Evolutionary conservation across 2,888 invertebrate genomes (phyloP).

Genomic region (Eupithecia dodoneata): DNA sequence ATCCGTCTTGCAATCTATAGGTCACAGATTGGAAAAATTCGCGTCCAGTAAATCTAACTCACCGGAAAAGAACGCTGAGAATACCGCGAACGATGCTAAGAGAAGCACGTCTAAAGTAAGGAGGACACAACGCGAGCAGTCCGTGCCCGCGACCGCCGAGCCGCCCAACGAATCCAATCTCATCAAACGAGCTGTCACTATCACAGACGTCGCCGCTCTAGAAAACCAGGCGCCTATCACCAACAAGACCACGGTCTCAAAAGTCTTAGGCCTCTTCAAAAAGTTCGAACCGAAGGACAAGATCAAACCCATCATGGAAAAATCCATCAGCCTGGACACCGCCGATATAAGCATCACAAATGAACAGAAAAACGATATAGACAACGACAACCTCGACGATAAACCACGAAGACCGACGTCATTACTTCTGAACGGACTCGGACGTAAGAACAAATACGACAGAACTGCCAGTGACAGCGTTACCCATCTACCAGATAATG

Average conservation of each 20-base stretch:
- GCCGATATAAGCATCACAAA: constrained; percentile 49
- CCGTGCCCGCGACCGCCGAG: constrained; percentile 83
- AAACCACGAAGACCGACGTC: constrained; percentile 83
- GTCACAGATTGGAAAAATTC: constrained; percentile 90
- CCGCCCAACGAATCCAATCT: constrained; percentile 86
- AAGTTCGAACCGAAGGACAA: constrained; percentile 87
- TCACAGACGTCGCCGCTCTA: constrained; percentile 86
- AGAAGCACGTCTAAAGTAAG: constrained; percentile 77
- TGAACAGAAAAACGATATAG: constrained; percentile 50
- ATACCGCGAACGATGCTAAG: constrained; percentile 53
- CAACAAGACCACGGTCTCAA: constrained; percentile 88
- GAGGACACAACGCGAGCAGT: constrained; percentile 86
- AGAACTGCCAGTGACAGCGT: constrained; percentile 77
- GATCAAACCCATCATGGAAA: constrained; percentile 64
- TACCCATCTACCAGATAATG: constrained; percentile 55
- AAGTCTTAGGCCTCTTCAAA: constrained; percentile 90
- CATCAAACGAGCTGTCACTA: constrained; percentile 89
- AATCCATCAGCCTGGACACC: constrained; percentile 53
- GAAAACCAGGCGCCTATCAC: constrained; percentile 52
- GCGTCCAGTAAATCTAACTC: constrained; percentile 80
- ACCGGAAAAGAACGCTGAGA: constrained; percentile 75
- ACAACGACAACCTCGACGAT: constrained; percentile 59
- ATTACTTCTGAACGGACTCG: constrained; percentile 81
- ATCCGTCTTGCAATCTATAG: constrained; percentile 89
- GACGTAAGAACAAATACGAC: constrained; percentile 79